phyloP scores from a whole-genome alignment of 2,113 vertebrate genomes.

The Geococcyx californianus region DNA sequence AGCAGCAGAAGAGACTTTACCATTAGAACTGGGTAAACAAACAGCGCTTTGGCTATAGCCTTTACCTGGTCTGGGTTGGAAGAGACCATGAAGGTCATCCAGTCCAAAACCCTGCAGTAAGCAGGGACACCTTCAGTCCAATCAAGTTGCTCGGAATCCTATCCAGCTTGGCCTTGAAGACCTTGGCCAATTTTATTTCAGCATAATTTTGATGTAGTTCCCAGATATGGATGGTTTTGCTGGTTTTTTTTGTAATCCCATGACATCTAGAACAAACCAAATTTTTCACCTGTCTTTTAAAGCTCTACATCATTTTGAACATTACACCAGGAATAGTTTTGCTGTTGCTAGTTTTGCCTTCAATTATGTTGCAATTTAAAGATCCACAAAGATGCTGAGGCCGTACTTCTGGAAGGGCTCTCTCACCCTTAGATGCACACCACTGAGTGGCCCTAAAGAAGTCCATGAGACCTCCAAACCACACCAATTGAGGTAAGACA shows the following conservation, averaged over 20 bases:
- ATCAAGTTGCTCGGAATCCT: too few relatives aligned
- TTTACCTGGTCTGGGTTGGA: neutral
- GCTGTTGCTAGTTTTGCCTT: neutral
- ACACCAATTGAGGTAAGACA: neutral
- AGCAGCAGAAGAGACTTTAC: neutral
- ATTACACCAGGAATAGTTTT: neutral
- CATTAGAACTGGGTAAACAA: neutral
- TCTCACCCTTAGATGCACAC: neutral
- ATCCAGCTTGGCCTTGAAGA: too few relatives aligned
- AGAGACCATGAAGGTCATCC: too few relatives aligned
- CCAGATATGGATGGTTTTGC: neutral
- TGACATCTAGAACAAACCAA: neutral
- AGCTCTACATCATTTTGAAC: neutral
- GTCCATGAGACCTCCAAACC: neutral
- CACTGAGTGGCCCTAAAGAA: neutral
- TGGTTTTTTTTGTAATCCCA: neutral
- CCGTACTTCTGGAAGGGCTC: neutral
- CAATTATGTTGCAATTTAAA: neutral
- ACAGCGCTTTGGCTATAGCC: neutral
- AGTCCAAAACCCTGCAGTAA: too few relatives aligned
- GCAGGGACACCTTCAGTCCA: too few relatives aligned
- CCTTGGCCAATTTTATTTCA: neutral
- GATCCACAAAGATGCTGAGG: neutral
- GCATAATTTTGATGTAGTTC: neutral
- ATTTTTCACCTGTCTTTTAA: neutral